phyloP scores from a whole-genome alignment of 2,888 invertebrate genomes.

The Rutpela maculata region DNA sequence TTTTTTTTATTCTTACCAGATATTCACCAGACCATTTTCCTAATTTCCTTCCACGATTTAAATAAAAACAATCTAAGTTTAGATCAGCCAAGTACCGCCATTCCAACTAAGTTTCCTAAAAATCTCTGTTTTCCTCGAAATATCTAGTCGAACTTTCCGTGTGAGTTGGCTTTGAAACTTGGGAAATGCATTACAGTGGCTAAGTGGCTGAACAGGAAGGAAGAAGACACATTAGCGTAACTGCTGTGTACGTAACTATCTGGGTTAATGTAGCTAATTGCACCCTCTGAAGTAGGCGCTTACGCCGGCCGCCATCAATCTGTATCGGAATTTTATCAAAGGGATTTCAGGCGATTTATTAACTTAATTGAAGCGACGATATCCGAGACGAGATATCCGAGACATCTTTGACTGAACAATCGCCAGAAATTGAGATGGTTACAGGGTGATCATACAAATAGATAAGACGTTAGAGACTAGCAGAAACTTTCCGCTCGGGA shows the following conservation, averaged over 20 bases:
- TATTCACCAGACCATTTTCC: background rate
- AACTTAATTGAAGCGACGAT: slow-evolving; percentile 36
- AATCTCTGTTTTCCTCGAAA: slow-evolving; percentile 12
- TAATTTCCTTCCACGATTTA: background rate
- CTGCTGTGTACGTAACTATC: slow-evolving; percentile 18
- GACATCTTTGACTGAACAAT: slow-evolving; percentile 23
- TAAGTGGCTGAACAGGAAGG: slow-evolving; percentile 40
- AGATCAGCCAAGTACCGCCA: background rate
- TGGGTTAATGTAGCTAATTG: slow-evolving; percentile 46
- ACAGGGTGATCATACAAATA: background rate
- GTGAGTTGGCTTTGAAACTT: slow-evolving; percentile 21
- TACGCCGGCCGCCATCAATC: slow-evolving; percentile 31
- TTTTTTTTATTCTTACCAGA: too few species aligned
- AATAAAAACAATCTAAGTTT: background rate
- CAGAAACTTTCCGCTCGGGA: too few species aligned
- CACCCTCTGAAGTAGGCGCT: slow-evolving; percentile 35
- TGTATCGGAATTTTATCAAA: slow-evolving; percentile 40
- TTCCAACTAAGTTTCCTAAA: background rate
- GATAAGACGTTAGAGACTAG: too few species aligned
- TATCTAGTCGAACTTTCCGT: slow-evolving; percentile 12
- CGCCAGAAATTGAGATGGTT: background rate
- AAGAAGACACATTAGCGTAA: slow-evolving; percentile 43
- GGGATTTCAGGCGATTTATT: slow-evolving; percentile 38
- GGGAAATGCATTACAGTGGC: slow-evolving; percentile 41
- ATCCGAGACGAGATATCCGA: slow-evolving; percentile 24